Conservation (phyloP, 2,113 vertebrate genomes). For the Protobothrops mucrosquamatus region DNA sequence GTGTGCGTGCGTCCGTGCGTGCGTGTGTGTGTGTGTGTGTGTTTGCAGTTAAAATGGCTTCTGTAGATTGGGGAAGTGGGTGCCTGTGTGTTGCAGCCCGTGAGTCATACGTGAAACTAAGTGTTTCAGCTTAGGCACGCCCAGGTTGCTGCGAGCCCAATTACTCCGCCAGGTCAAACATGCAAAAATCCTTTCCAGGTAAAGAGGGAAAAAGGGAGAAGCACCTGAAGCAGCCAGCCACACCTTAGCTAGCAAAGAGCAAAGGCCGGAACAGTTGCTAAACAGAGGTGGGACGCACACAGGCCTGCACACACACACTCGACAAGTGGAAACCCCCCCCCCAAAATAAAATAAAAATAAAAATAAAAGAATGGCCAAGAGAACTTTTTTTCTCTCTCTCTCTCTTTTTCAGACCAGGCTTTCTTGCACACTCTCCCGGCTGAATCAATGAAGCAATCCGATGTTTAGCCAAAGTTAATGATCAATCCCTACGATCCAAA, state of each 20-base stretch:
- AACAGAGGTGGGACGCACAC: not conserved
- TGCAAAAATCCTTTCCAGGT: conserved; percentile 70
- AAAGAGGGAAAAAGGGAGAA: conserved; percentile 19
- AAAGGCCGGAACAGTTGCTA: conserved; percentile 17
- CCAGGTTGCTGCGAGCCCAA: conserved; percentile 71
- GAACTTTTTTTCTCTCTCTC: not conserved
- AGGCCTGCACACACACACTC: not conserved
- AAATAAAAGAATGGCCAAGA: not conserved
- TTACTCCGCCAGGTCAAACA: conserved; percentile 71
- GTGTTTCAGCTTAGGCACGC: conserved; percentile 66
- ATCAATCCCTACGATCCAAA: not conserved
- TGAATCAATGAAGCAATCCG: not conserved
- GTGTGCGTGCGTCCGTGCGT: no score
- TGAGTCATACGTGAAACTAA: conserved; percentile 76
- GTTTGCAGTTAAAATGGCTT: conserved; percentile 75
- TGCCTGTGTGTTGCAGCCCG: conserved; percentile 72
- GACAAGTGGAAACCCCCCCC: not conserved
- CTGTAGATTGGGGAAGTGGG: conserved; percentile 74
- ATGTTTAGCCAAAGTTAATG: not conserved
- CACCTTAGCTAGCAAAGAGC: conserved; percentile 36
- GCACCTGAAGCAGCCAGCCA: conserved; percentile 25
- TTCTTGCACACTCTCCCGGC: not conserved
- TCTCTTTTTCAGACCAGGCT: conserved; percentile 1
- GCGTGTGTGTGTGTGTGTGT: not conserved
- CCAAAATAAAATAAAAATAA: not conserved